Evolutionary conservation across 1,140 invertebrate species (phyloP).

Genomic region (Procambarus virginalis): DNA sequence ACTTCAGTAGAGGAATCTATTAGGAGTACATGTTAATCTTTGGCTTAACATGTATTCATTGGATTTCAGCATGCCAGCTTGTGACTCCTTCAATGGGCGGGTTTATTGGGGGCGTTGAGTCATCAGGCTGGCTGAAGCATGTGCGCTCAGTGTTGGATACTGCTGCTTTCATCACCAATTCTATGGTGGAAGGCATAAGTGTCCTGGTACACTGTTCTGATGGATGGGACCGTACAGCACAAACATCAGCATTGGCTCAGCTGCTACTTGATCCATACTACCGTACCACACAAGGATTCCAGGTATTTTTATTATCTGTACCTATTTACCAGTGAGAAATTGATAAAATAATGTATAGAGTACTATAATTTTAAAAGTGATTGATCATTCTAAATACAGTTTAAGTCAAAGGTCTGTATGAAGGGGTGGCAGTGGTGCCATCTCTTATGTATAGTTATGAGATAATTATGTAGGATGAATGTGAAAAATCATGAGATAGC

Average conservation of each 20-base stretch:
- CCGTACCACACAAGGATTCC: slow-evolving; percentile 93
- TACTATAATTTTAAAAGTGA: too few species aligned
- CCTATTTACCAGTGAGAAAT: too few species aligned
- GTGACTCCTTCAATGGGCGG: slow-evolving; percentile 92
- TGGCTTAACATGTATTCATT: neutral
- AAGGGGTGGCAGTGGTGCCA: too few species aligned
- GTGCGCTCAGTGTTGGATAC: slow-evolving; percentile 95
- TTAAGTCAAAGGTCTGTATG: too few species aligned
- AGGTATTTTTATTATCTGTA: slow-evolving; percentile 77
- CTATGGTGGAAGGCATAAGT: slow-evolving; percentile 86
- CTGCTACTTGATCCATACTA: slow-evolving; percentile 97
- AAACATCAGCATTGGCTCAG: slow-evolving; percentile 95
- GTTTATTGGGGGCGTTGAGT: slow-evolving; percentile 94
- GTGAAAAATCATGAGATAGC: too few species aligned
- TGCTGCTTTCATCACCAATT: slow-evolving; percentile 90
- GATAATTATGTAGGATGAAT: too few species aligned
- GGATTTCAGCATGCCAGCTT: slow-evolving; percentile 87
- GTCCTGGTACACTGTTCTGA: slow-evolving; percentile 99
- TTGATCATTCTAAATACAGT: too few species aligned
- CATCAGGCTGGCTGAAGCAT: slow-evolving; percentile 96
- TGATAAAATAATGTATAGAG: too few species aligned
- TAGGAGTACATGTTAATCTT: too few species aligned
- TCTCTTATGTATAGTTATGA: too few species aligned
- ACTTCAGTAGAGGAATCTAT: too few species aligned
- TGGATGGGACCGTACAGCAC: slow-evolving; percentile 88